phyloP scores from a whole-genome alignment of 2,797 vertebrate species.

The Cyclopterus lumpus region DNA sequence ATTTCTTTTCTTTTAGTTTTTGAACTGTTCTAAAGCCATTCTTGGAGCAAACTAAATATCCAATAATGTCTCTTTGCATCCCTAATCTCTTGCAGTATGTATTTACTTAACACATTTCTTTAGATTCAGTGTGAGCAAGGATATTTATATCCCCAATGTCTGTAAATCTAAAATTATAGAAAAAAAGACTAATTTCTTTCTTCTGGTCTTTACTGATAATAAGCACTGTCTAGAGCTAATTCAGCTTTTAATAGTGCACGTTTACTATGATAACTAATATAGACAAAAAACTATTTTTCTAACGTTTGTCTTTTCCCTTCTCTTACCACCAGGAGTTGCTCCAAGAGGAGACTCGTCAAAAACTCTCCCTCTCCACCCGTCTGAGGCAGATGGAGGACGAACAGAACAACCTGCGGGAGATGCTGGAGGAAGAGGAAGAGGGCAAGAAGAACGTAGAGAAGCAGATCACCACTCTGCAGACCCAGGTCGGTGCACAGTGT shows the following conservation, averaged over 20 bases:
- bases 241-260: neutral
- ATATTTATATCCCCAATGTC: neutral
- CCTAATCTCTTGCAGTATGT: neutral
- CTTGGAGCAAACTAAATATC: neutral
- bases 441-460: conserved; percentile 91
- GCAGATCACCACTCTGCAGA: conserved; percentile 88
- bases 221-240: neutral
- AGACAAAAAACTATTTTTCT: conserved; percentile 10
- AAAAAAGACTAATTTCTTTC: neutral
- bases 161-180: neutral
- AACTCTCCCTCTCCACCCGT: conserved; percentile 89
- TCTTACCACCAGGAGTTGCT: conserved; percentile 86
- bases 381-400: conserved; percentile 94
- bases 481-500: conserved; percentile 84
- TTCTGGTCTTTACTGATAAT: neutral
- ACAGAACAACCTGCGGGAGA: conserved; percentile 89
- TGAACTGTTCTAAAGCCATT: neutral
- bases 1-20: neutral
- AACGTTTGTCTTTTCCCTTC: neutral
- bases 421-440: conserved; percentile 96
- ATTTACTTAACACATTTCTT: neutral
- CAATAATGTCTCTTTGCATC: too few relatives aligned
- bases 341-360: conserved; percentile 95
- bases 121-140: neutral
- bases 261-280: neutral